Conservation (phyloP, 1,140 invertebrate genomes). For the Hycleus phaleratus region DNA sequence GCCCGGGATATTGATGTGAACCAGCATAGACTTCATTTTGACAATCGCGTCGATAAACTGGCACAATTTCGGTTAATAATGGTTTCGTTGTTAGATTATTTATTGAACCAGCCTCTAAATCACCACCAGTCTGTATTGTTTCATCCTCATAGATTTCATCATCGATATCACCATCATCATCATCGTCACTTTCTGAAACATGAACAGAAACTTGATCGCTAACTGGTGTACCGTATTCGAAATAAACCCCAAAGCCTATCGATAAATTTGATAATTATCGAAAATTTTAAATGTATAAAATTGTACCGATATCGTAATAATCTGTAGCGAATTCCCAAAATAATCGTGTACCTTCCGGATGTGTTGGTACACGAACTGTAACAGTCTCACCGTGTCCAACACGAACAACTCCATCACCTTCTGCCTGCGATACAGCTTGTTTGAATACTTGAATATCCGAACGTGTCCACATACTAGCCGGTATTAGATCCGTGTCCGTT, state of each 20-base stretch:
- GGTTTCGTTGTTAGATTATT: conserved; percentile 27
- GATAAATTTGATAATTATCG: neutral
- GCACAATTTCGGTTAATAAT: conserved; percentile 57
- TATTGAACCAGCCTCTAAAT: conserved; percentile 36
- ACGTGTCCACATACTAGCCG: conserved; percentile 87
- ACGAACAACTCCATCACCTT: conserved; percentile 89
- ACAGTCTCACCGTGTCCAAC: conserved; percentile 97
- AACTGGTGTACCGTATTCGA: conserved; percentile 90
- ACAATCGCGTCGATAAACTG: conserved; percentile 91
- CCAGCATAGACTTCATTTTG: conserved; percentile 96
- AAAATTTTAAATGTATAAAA: conserved; percentile 6
- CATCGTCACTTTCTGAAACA: conserved; percentile 88
- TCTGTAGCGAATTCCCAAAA: conserved; percentile 99
- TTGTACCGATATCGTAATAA: conserved; percentile 80
- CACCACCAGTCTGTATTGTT: conserved; percentile 31
- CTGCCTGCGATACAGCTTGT: conserved; percentile 75
- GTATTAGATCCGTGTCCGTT: conserved; percentile 6
- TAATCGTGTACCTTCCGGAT: conserved; percentile 86
- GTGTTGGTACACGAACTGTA: conserved; percentile 95
- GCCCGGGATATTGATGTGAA: conserved; percentile 91
- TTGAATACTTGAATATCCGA: conserved; percentile 90
- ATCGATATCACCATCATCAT: conserved; percentile 75
- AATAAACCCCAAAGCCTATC: conserved; percentile 92
- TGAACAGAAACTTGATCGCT: conserved; percentile 80
- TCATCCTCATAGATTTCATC: conserved; percentile 60